Evolutionary conservation across 2,888 invertebrate species (phyloP).

Genomic region (Tetanocera ferruginea): DNA sequence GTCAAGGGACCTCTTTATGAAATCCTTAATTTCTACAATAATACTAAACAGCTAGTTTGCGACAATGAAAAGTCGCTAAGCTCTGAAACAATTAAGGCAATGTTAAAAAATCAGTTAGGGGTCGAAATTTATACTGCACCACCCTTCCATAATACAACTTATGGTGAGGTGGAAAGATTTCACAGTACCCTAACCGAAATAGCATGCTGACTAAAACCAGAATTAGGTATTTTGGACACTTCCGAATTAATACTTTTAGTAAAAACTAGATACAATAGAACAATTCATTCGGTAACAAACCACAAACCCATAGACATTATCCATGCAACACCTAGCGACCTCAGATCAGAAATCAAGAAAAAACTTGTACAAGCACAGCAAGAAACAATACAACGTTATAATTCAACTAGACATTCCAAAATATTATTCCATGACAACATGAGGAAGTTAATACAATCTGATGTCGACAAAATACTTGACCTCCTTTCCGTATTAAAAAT

Average conservation of each 20-base stretch:
- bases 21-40: conserved; percentile 35
- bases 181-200: conserved; percentile 44
- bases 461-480: too few relatives aligned
- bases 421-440: conserved; percentile 19
- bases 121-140: conserved; percentile 30
- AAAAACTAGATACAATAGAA: conserved; percentile 42
- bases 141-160: conserved; percentile 45
- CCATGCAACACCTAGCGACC: not conserved
- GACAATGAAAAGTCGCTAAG: conserved; percentile 40
- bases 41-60: conserved; percentile 38
- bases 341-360: too few relatives aligned
- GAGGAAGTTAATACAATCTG: conserved; percentile 28
- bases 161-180: conserved; percentile 43
- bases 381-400: conserved; percentile 30
- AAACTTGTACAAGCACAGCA: conserved; percentile 27
- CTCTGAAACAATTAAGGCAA: conserved; percentile 26
- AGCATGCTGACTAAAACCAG: conserved; percentile 44
- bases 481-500: conserved; percentile 7
- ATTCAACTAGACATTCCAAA: conserved; percentile 29
- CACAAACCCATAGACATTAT: conserved; percentile 33
- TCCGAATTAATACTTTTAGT: conserved; percentile 40
- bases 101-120: conserved; percentile 38
- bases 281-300: conserved; percentile 41
- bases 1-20: not conserved
- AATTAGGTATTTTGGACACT: conserved; percentile 41